Conservation (phyloP, 35 echinoderm and acorn worm species). For the Apostichopus japonicus region DNA sequence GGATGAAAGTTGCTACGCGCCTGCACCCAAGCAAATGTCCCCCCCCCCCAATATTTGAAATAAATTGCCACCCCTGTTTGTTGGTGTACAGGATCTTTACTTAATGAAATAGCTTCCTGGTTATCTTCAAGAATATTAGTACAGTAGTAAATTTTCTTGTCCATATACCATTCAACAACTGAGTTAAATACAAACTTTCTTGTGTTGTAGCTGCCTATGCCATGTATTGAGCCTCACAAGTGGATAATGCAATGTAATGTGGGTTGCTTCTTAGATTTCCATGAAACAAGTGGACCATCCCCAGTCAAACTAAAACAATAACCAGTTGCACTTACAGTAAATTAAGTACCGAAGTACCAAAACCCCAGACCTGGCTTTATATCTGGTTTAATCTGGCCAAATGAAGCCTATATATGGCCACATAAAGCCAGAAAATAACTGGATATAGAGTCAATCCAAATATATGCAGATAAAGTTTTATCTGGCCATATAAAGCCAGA, state of each 20-base stretch:
- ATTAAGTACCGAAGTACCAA: no score
- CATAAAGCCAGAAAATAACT: no score
- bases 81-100: conserved; percentile 46
- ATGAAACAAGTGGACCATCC: conserved; percentile 58
- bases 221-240: conserved; percentile 63
- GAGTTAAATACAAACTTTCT: conserved; percentile 47
- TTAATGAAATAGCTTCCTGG: conserved; percentile 27
- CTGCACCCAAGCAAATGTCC: no score
- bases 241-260: conserved; percentile 57
- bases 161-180: conserved; percentile 55
- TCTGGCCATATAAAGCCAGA: no score
- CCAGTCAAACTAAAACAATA: conserved; percentile 63
- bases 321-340: conserved; percentile 57
- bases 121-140: conserved; percentile 61
- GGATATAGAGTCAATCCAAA: no score
- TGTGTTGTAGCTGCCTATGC: conserved; percentile 46
- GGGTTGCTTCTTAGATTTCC: conserved; percentile 61
- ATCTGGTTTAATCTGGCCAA: no score
- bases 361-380: no score
- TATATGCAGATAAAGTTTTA: no score
- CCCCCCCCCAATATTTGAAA: no score
- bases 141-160: conserved; percentile 7
- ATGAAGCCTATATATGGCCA: no score
- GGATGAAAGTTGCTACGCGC: no score
- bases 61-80: no score